These are phyloP conservation scores for Blastobasis adustella DNA, from an alignment of 2,888 invertebrate genomes.

Conservation along the genomic window DNA sequence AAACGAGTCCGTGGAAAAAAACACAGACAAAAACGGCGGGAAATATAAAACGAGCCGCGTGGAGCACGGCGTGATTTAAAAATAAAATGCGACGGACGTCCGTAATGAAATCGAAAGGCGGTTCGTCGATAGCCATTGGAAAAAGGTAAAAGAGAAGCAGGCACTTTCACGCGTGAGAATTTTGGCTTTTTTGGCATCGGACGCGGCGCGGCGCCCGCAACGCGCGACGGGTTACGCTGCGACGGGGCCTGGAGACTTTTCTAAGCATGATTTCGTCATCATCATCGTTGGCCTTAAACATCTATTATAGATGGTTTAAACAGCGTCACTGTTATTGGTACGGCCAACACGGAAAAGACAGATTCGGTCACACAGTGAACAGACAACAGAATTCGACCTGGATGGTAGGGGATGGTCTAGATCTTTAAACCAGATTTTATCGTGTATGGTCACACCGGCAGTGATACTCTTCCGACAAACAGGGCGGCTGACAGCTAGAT, in stretches of 20 bases:
- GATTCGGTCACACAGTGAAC: no score
- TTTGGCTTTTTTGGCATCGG: slow-evolving; percentile 58
- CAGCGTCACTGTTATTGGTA: no score
- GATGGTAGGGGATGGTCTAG: no score
- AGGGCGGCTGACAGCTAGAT: no score
- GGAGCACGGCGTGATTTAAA: slow-evolving; percentile 69
- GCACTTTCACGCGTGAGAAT: slow-evolving; percentile 73
- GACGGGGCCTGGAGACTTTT: slow-evolving; percentile 12
- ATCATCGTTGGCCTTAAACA: no score
- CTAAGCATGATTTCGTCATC: no score
- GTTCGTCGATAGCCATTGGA: slow-evolving; percentile 72
- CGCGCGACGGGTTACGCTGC: slow-evolving; percentile 35
- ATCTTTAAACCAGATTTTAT: no score
- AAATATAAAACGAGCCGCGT: slow-evolving; percentile 57
- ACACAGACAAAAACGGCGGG: slow-evolving; percentile 54
- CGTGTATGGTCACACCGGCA: no score
- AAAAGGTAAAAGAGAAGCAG: slow-evolving; percentile 64
- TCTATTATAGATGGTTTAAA: no score
- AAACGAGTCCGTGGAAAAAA: slow-evolving; percentile 56
- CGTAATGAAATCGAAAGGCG: slow-evolving; percentile 76
- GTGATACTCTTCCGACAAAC: no score
- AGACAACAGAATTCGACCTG: no score
- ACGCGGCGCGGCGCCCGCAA: slow-evolving; percentile 26
- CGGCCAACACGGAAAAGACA: no score
- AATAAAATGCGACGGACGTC: slow-evolving; percentile 69